Conservation (phyloP, 1,140 invertebrate genomes). For the Drosophila parvula region DNA sequence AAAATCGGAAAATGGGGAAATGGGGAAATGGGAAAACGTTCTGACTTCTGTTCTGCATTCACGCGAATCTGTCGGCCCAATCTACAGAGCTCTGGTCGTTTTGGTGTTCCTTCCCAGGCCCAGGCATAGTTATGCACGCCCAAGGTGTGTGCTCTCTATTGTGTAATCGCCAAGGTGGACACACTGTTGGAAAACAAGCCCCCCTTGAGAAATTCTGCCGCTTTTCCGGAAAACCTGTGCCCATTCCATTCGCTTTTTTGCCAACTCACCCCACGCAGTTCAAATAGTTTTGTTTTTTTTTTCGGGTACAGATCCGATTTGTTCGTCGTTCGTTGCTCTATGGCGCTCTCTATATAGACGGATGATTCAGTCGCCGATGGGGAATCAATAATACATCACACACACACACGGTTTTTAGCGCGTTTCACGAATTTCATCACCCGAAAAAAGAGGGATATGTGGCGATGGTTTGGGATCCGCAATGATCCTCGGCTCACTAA, state of each 20-base stretch:
- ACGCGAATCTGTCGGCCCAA: constrained; percentile 49
- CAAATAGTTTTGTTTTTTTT: constrained; percentile 10
- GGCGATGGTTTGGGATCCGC: constrained; percentile 15
- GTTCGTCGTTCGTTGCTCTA: constrained; percentile 7
- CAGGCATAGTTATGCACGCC: constrained; percentile 28
- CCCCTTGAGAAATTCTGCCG: neutral
- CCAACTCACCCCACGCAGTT: constrained; percentile 49
- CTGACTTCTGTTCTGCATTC: constrained; percentile 30
- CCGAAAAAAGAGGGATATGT: constrained; percentile 13
- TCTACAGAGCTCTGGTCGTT: constrained; percentile 8
- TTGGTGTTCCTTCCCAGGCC: constrained; percentile 12
- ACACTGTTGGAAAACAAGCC: neutral
- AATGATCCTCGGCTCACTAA: constrained; percentile 59
- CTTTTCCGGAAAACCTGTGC: constrained; percentile 3
- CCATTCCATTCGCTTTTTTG: constrained; percentile 17
- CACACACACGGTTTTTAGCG: constrained; percentile 11
- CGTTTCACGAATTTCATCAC: constrained; percentile 59
- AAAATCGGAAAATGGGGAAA: constrained; percentile 3
- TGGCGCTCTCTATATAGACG: constrained; percentile 25
- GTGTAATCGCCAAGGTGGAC: constrained; percentile 33
- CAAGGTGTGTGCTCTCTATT: constrained; percentile 28
- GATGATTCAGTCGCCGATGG: constrained; percentile 63
- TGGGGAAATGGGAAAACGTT: constrained; percentile 26
- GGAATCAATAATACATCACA: constrained; percentile 67
- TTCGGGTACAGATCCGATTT: constrained; percentile 5